Conservation (phyloP, 2,797 vertebrate species). For the Thripadectes ignobilis region DNA sequence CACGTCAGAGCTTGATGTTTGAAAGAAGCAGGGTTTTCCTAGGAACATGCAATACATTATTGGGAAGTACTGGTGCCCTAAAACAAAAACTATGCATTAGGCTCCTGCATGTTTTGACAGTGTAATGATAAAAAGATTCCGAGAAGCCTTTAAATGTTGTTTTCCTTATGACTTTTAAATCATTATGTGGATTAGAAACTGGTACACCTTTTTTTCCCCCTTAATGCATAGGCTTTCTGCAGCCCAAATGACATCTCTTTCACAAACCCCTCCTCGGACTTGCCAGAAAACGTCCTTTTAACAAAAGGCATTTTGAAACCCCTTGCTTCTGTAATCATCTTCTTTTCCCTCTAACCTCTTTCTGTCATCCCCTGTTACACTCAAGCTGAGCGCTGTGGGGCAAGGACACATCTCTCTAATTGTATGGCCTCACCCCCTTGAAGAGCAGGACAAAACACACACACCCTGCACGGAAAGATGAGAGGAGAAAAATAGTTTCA, state of each 20-base stretch:
- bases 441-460: not conserved
- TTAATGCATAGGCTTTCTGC: slow-evolving; percentile 17
- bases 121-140: not conserved
- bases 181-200: not conserved
- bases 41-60: not conserved
- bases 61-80: not conserved
- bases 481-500: not conserved
- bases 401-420: not conserved
- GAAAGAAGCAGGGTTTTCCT: slow-evolving; percentile 12
- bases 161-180: not conserved
- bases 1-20: not conserved
- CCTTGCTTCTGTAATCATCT: not conserved
- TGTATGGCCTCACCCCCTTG: not conserved
- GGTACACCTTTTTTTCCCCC: not conserved
- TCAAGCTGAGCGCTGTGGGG: not conserved
- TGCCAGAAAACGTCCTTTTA: not conserved
- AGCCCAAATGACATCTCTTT: not conserved
- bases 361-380: slow-evolving; percentile 29
- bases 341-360: slow-evolving; percentile 26
- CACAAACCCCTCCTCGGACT: not conserved
- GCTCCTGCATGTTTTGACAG: not conserved
- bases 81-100: not conserved
- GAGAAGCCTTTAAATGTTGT: not conserved
- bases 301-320: slow-evolving; percentile 20
- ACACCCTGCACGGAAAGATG: not conserved